Conservation (phyloP, 2,113 vertebrate species). For the Cichladusa arquata region DNA sequence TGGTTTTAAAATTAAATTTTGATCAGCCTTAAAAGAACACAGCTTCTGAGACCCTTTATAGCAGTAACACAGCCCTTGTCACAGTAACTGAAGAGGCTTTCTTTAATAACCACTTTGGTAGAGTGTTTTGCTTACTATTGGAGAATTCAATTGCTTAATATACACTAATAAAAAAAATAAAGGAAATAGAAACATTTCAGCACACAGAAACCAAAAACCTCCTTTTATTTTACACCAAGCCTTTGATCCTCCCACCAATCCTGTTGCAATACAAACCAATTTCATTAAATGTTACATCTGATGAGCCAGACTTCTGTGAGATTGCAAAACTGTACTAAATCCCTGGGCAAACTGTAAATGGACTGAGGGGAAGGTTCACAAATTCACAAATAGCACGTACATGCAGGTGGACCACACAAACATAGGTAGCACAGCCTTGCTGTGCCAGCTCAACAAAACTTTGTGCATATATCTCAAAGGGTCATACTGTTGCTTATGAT, state of each 20-base stretch:
- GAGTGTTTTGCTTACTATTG: slow-evolving; percentile 39
- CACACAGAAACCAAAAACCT: not conserved
- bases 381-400: rapidly evolving
- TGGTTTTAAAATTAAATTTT: slow-evolving; percentile 58
- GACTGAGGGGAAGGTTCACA: not conserved
- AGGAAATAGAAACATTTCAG: slow-evolving; percentile 1
- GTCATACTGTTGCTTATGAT: not conserved
- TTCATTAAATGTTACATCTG: not conserved
- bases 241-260: slow-evolving; percentile 30
- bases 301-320: not conserved
- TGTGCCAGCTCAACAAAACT: not conserved
- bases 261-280: slow-evolving; percentile 9
- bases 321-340: slow-evolving; percentile 8
- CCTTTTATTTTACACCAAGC: slow-evolving; percentile 28
- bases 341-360: not conserved
- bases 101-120: slow-evolving; percentile 43
- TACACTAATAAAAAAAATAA: slow-evolving; percentile 52
- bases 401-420: not conserved
- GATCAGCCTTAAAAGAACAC: slow-evolving; percentile 48
- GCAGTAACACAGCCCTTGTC: slow-evolving; percentile 39
- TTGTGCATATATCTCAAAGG: not conserved
- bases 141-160: slow-evolving; percentile 60
- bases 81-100: slow-evolving; percentile 47
- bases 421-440: not conserved
- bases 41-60: slow-evolving; percentile 24